Evolutionary conservation across 2,113 vertebrate species (phyloP).

Genomic region (Pampusana beccarii): DNA sequence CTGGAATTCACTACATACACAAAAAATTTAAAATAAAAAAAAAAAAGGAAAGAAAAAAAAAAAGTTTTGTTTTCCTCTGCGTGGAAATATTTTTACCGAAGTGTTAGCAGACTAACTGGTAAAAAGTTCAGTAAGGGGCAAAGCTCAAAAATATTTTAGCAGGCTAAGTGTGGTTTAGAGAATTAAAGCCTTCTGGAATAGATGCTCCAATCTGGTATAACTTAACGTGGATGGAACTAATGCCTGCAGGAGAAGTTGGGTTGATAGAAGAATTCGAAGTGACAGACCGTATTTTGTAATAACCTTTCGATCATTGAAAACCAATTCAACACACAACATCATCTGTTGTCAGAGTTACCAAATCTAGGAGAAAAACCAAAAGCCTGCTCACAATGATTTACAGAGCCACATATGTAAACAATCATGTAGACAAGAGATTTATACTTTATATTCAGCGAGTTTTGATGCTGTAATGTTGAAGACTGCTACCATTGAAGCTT

Average conservation of each 20-base stretch:
- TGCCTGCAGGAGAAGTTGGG: not conserved
- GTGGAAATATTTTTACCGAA: not conserved
- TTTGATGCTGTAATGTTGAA: slow-evolving; percentile 2
- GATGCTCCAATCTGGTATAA: not conserved
- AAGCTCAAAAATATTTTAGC: not conserved
- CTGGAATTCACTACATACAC: not conserved
- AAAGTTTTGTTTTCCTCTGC: not conserved
- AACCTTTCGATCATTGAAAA: not conserved
- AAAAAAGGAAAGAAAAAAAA: too few relatives aligned
- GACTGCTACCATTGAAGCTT: slow-evolving; percentile 7
- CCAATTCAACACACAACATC: not conserved
- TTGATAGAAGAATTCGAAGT: not conserved
- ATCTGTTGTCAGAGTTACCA: not conserved
- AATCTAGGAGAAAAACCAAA: not conserved
- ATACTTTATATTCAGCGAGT: not conserved
- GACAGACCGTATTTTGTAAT: not conserved
- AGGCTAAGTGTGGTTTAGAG: not conserved
- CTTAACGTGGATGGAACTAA: not conserved
- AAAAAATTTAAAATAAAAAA: too few relatives aligned
- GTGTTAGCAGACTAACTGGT: not conserved
- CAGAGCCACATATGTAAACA: not conserved
- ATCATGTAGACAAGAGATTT: not conserved
- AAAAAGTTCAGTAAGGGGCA: not conserved
- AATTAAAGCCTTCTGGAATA: not conserved
- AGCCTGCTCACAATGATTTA: not conserved